Percentiles rank a stretch among this genome's conserved stretches.
Conservation (phyloP, 2,113 vertebrate genomes). For the Lepidiolamprologus cunningtoni region DNA sequence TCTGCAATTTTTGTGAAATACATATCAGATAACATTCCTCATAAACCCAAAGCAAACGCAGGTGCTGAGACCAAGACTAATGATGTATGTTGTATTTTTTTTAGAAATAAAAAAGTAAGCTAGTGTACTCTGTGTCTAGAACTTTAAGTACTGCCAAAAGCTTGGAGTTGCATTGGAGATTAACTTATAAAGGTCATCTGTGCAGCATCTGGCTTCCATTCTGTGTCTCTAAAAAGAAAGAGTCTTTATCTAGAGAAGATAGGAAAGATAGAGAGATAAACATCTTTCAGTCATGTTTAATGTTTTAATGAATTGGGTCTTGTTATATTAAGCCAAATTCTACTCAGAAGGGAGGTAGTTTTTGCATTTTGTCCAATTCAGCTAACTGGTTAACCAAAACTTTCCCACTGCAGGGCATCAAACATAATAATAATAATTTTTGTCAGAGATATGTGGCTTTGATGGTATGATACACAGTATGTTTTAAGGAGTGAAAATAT, state of each 20-base stretch:
- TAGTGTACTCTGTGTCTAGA: not conserved
- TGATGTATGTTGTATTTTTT: not conserved
- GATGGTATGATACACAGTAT: not conserved
- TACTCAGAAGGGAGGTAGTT: not conserved
- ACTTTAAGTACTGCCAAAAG: not conserved
- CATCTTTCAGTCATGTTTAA: not conserved
- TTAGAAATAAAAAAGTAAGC: not conserved
- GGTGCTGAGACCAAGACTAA: not conserved
- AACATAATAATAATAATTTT: not conserved
- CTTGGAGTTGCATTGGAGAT: not conserved
- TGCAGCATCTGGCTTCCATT: constrained; percentile 6
- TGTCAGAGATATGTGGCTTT: not conserved
- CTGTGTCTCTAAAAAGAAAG: not conserved
- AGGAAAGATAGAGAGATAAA: not conserved
- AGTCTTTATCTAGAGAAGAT: not conserved
- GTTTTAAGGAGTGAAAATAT: not conserved
- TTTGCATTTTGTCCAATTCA: not conserved
- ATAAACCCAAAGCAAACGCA: not conserved
- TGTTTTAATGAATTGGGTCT: not conserved
- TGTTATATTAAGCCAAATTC: not conserved
- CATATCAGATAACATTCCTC: not conserved
- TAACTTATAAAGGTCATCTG: constrained; percentile 10
- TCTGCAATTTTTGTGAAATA: not conserved
- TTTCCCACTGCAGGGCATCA: not conserved
- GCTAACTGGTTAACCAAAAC: not conserved